Conservation (phyloP, 2,888 invertebrate species). For the Patella ulyssiponensis region DNA sequence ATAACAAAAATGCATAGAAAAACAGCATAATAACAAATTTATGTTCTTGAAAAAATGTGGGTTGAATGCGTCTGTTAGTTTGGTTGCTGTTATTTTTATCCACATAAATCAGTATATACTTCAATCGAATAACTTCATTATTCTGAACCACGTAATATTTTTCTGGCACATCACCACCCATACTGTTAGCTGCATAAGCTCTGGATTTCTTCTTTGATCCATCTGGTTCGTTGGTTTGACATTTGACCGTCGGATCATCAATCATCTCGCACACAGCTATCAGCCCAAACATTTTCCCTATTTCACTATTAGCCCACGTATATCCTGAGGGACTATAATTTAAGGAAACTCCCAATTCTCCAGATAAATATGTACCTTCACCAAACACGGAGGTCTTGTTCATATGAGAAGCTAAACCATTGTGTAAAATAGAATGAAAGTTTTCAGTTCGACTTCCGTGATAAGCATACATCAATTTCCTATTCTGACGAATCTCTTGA, state of each 20-base stretch:
- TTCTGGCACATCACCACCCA: slow-evolving; percentile 75
- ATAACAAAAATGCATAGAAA: slow-evolving; percentile 54
- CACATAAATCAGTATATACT: slow-evolving; percentile 82
- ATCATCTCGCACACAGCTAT: slow-evolving; percentile 87
- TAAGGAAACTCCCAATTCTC: slow-evolving; percentile 82
- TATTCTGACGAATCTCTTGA: slow-evolving; percentile 44
- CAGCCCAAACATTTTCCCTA: slow-evolving; percentile 84
- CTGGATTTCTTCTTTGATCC: slow-evolving; percentile 37
- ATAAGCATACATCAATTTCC: slow-evolving; percentile 80
- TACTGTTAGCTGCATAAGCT: slow-evolving; percentile 57
- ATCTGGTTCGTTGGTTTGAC: slow-evolving; percentile 44
- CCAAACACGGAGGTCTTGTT: slow-evolving; percentile 80
- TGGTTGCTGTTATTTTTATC: slow-evolving; percentile 47
- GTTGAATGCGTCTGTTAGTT: slow-evolving; percentile 34
- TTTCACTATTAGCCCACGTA: slow-evolving; percentile 82
- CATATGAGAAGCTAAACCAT: slow-evolving; percentile 83
- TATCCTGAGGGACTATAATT: slow-evolving; percentile 81
- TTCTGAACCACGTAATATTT: slow-evolving; percentile 85
- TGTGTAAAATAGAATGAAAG: slow-evolving; percentile 85
- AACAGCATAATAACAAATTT: slow-evolving; percentile 59
- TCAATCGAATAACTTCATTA: slow-evolving; percentile 82
- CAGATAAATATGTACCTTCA: slow-evolving; percentile 83
- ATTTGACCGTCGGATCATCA: slow-evolving; percentile 78
- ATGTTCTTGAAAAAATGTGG: slow-evolving; percentile 56
- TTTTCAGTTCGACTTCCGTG: slow-evolving; percentile 87